phyloP scores from a whole-genome alignment of 1,140 invertebrate genomes.

The Propsilocerus akamusi region DNA sequence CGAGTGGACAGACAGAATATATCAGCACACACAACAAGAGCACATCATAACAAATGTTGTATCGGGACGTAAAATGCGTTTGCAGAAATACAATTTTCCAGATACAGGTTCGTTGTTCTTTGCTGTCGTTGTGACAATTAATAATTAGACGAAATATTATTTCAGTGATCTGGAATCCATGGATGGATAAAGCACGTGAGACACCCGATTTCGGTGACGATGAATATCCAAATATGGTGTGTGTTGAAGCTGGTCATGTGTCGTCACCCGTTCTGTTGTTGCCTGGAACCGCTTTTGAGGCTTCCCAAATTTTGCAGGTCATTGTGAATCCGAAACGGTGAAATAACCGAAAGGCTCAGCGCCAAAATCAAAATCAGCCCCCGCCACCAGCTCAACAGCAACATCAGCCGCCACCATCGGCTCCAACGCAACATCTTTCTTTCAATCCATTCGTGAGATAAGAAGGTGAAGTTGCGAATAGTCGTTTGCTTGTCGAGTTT shows the following conservation, averaged over 20 bases:
- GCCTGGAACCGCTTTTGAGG: constrained; percentile 73
- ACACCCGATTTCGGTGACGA: constrained; percentile 89
- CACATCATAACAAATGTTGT: constrained; percentile 86
- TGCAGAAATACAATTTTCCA: constrained; percentile 86
- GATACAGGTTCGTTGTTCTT: constrained; percentile 44
- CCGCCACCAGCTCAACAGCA: neutral
- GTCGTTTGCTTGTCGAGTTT: neutral
- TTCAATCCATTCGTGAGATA: neutral
- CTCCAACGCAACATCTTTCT: neutral
- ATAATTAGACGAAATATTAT: constrained; percentile 6
- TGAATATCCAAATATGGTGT: constrained; percentile 89
- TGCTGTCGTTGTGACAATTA: neutral
- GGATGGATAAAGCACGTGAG: constrained; percentile 78
- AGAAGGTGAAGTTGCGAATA: neutral
- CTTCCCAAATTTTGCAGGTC: constrained; percentile 69
- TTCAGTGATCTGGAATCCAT: constrained; percentile 89
- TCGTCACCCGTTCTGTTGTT: constrained; percentile 64
- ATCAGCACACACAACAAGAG: constrained; percentile 80
- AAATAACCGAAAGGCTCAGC: neutral
- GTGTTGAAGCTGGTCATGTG: constrained; percentile 84
- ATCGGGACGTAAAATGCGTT: constrained; percentile 73
- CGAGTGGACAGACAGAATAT: constrained; percentile 85
- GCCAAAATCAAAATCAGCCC: neutral
- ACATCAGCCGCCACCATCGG: neutral
- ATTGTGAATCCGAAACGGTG: constrained; percentile 7